Conservation (phyloP, 2,797 vertebrate species). For the Urosaurus nigricauda region DNA sequence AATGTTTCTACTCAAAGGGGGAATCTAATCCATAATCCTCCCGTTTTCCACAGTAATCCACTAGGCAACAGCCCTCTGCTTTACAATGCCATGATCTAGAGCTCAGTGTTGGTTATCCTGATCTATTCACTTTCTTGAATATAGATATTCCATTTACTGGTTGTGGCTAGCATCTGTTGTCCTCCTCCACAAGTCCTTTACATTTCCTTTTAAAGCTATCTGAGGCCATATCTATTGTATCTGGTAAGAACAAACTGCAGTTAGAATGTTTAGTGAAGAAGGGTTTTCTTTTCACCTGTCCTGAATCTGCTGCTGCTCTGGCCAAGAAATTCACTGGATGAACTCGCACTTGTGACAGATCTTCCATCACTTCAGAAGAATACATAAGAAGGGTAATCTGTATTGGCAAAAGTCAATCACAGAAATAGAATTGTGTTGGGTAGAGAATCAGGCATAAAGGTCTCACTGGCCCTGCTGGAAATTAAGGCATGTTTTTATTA, state of each 20-base stretch:
- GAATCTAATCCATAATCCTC: not conserved
- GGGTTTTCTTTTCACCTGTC: not conserved
- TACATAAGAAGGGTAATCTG: not conserved
- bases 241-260: not conserved
- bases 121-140: not conserved
- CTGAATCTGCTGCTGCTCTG: not conserved
- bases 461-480: not conserved
- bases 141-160: not conserved
- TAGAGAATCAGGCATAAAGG: not conserved
- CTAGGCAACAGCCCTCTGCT: not conserved
- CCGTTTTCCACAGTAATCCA: not conserved
- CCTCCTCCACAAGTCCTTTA: not conserved
- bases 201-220: not conserved
- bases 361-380: not conserved
- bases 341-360: not conserved
- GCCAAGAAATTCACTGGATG: not conserved
- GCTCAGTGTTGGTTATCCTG: not conserved
- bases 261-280: not conserved
- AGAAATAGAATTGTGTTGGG: too few species aligned
- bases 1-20: not conserved
- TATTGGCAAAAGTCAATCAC: not conserved
- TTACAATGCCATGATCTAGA: not conserved
- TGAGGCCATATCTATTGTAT: not conserved
- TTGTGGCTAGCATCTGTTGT: not conserved
- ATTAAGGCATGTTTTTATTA: not conserved